A percentile compares a stretch with the other conserved stretches of the same genome.
Evolutionary conservation across 2,888 invertebrate genomes (phyloP).

Genomic region (Drosophila mercatorum): DNA sequence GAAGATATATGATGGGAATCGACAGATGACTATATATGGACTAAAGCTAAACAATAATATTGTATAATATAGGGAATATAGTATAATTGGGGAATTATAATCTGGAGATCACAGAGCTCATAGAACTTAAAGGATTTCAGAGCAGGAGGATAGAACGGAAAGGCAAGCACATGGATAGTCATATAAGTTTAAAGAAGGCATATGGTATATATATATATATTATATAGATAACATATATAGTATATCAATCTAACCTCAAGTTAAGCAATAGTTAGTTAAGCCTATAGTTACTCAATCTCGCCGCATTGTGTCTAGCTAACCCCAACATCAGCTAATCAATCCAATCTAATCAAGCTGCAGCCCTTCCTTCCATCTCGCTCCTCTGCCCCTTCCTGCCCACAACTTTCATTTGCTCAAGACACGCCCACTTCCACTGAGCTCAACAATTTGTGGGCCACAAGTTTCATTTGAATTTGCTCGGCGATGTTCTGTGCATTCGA

Average conservation of each 20-base stretch:
- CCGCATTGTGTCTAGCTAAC: neutral
- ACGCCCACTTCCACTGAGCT: slow-evolving; percentile 12
- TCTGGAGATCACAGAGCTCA: too few relatives aligned
- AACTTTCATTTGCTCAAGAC: neutral
- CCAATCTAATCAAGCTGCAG: neutral
- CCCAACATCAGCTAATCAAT: neutral
- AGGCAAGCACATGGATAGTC: neutral
- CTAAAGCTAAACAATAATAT: too few relatives aligned
- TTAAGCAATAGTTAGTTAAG: too few relatives aligned
- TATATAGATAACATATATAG: neutral
- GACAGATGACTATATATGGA: too few relatives aligned
- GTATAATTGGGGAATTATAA: too few relatives aligned
- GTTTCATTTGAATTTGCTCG: slow-evolving; percentile 38
- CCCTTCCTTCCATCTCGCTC: too few relatives aligned
- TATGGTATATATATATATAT: neutral
- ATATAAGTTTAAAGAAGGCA: too few relatives aligned
- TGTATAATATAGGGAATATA: too few relatives aligned
- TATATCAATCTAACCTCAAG: neutral
- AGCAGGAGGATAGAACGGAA: too few relatives aligned
- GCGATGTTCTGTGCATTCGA: slow-evolving; percentile 36
- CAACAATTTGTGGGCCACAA: slow-evolving; percentile 52
- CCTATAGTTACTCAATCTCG: too few relatives aligned
- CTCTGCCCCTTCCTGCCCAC: neutral
- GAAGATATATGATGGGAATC: neutral
- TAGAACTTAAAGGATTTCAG: too few relatives aligned